A percentile compares a stretch with the other conserved stretches of the same genome.
Evolutionary conservation across 2,797 vertebrate genomes (phyloP).

Genomic region (Gastrophryne carolinensis): DNA sequence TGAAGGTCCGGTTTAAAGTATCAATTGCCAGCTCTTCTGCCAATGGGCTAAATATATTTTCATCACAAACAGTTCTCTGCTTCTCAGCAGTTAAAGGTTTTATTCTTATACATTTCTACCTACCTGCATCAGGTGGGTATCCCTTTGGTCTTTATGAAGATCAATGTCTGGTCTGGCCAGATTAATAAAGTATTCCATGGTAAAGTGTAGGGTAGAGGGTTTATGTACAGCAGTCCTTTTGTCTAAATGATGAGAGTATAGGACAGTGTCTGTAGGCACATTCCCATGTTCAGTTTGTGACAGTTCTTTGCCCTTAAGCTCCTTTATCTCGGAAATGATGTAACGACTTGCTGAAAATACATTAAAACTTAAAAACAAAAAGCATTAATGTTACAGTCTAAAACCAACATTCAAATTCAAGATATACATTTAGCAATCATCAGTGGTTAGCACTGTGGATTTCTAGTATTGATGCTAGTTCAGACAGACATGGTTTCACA

Average conservation of each 20-base stretch:
- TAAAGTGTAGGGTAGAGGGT: neutral
- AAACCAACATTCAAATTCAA: too few relatives aligned
- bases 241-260: neutral
- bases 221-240: neutral
- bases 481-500: too few relatives aligned
- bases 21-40: too few relatives aligned
- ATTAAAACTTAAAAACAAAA: conserved; percentile 51
- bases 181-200: conserved; percentile 34
- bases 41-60: too few relatives aligned
- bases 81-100: too few relatives aligned
- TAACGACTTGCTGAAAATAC: conserved; percentile 37
- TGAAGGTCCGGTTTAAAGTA: too few relatives aligned
- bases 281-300: neutral
- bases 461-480: too few relatives aligned
- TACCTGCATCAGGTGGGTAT: conserved; percentile 38
- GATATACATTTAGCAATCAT: too few relatives aligned
- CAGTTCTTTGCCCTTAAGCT: conserved; percentile 2
- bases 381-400: too few relatives aligned
- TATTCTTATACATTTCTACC: neutral
- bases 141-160: conserved; percentile 11
- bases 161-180: conserved; percentile 24
- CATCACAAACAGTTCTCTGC: too few relatives aligned
- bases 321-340: conserved; percentile 54
- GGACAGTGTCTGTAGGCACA: too few relatives aligned
- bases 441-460: too few relatives aligned